Evolutionary conservation across 2,113 vertebrate species (phyloP).

Genomic region (Fregata magnificens): DNA sequence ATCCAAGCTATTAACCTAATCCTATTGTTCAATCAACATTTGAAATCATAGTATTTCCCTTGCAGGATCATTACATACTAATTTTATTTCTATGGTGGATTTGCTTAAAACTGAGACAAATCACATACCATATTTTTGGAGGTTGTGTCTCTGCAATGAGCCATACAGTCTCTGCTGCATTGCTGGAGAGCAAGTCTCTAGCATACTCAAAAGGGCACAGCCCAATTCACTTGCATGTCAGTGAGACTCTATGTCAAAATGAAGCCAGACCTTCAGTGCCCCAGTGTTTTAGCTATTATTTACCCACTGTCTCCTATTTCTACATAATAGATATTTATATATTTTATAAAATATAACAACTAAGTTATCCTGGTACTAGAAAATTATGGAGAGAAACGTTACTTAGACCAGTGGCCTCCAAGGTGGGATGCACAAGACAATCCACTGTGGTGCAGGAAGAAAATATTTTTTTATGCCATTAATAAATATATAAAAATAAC

Average conservation of each 20-base stretch:
- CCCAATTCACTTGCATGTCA: neutral
- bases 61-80: neutral
- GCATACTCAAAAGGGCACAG: neutral
- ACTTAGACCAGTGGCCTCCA: neutral
- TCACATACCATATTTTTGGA: neutral
- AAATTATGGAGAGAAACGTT: neutral
- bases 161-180: accelerated
- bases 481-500: neutral
- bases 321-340: neutral
- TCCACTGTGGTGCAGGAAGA: neutral
- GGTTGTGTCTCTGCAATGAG: neutral
- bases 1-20: neutral
- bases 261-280: neutral
- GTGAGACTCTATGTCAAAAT: accelerated
- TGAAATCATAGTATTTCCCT: neutral
- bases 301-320: neutral
- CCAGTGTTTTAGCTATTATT: neutral
- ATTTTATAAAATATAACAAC: neutral
- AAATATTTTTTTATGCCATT: neutral
- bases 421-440: neutral
- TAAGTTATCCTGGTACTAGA: neutral
- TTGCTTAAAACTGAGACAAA: neutral
- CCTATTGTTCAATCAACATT: neutral
- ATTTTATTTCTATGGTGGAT: neutral
- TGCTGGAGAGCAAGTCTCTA: neutral